These are phyloP conservation scores for Halcyon leucocephala DNA, from an alignment of 2,797 vertebrate genomes.

Conservation along the genomic window DNA sequence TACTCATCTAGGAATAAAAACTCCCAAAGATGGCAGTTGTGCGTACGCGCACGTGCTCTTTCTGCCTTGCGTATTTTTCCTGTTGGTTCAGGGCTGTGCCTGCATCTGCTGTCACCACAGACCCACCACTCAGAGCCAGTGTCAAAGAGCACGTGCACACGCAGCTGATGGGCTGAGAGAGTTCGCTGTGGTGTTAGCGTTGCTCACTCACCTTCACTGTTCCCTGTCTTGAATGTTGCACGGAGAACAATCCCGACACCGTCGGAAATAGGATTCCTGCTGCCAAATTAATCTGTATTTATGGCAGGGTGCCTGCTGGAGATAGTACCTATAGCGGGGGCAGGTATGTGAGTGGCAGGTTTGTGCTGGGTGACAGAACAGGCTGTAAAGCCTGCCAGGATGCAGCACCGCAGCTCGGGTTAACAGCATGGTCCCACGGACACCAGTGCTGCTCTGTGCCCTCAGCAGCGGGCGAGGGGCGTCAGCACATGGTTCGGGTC, in stretches of 20 bases:
- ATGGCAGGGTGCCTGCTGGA: background rate
- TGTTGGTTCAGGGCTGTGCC: background rate
- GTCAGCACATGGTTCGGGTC: accelerated
- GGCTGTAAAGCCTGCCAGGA: background rate
- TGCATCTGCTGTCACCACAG: background rate
- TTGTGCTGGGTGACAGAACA: background rate
- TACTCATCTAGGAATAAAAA: constrained; percentile 57
- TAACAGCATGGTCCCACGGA: background rate
- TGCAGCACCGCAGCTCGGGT: background rate
- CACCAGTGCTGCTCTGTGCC: background rate
- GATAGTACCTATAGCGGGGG: background rate
- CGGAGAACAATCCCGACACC: background rate
- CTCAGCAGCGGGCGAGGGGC: accelerated
- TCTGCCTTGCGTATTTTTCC: background rate
- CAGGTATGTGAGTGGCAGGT: background rate
- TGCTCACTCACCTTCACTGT: background rate
- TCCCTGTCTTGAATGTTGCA: background rate
- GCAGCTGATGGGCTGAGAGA: background rate
- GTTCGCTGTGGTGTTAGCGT: background rate
- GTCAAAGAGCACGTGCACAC: background rate
- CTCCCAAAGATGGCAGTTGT: background rate
- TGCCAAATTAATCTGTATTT: background rate
- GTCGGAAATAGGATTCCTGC: background rate
- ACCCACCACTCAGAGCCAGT: background rate
- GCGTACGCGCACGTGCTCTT: background rate